phyloP scores from a whole-genome alignment of 2,113 vertebrate genomes.

The Pampusana beccarii region DNA sequence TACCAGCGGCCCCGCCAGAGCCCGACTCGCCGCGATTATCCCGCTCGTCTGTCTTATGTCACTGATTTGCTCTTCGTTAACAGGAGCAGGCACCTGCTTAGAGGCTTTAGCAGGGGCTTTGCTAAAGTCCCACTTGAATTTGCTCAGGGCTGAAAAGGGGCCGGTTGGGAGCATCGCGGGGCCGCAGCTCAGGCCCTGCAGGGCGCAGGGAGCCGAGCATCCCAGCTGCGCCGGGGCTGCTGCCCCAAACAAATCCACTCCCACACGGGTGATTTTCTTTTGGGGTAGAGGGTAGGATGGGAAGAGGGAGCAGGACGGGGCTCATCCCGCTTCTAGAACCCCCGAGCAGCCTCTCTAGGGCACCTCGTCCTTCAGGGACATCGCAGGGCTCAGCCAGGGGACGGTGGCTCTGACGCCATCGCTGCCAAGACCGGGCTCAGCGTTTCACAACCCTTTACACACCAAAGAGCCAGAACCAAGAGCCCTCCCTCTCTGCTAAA shows the following conservation, averaged over 20 bases:
- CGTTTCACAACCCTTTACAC: not conserved
- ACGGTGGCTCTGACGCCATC: not conserved
- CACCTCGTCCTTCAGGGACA: not conserved
- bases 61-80: constrained; percentile 42
- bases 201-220: not conserved
- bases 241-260: not conserved
- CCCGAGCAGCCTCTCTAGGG: constrained; percentile 30
- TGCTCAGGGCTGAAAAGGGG: not conserved
- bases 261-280: not conserved
- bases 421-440: not conserved
- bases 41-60: not conserved
- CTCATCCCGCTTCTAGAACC: not conserved
- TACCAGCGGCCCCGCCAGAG: not conserved
- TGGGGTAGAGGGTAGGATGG: not conserved
- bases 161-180: not conserved
- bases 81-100: constrained; percentile 53
- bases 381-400: not conserved
- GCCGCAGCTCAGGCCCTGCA: not conserved
- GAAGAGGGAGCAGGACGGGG: not conserved
- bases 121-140: constrained; percentile 45
- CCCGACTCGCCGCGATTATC: not conserved
- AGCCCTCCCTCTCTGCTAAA: not conserved
- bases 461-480: not conserved
- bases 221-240: not conserved
- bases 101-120: constrained; percentile 42